These are phyloP conservation scores for Bos indicus DNA, from an alignment of 2,113 vertebrate genomes.

Conservation along the genomic window DNA sequence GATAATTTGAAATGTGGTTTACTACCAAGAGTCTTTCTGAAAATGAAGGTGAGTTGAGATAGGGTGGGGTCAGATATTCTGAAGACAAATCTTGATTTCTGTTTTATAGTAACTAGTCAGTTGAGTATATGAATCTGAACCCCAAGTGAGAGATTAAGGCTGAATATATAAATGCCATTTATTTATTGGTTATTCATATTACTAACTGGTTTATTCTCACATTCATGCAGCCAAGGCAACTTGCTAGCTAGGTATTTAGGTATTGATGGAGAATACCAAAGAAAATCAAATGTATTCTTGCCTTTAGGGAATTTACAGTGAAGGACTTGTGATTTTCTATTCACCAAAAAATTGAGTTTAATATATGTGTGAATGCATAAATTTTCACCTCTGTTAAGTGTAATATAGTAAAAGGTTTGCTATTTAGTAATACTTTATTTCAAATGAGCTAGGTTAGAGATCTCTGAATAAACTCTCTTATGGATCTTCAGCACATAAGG, in stretches of 20 bases:
- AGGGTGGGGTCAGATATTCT: background rate
- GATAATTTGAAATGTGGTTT: background rate
- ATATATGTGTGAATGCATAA: background rate
- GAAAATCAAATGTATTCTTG: background rate
- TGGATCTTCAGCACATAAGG: background rate
- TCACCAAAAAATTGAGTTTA: background rate
- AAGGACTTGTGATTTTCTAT: background rate
- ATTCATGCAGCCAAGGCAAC: background rate
- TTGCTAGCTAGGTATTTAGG: background rate
- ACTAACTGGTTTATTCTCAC: background rate
- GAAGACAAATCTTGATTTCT: background rate
- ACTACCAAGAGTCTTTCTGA: background rate
- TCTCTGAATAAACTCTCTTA: background rate
- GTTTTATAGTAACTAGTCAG: background rate
- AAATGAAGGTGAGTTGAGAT: background rate
- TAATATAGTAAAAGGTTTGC: background rate
- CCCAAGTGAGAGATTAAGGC: background rate
- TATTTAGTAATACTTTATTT: background rate
- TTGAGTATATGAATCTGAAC: background rate
- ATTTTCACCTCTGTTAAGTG: background rate
- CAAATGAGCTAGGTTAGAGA: background rate
- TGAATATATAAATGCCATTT: background rate
- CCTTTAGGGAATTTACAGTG: background rate
- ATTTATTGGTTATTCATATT: background rate
- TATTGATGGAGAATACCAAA: background rate